Percentiles rank a stretch among this genome's conserved stretches.
These are phyloP conservation scores for Cryptus viduatorius DNA, from an alignment of 2,888 invertebrate species.

Conservation along the genomic window DNA sequence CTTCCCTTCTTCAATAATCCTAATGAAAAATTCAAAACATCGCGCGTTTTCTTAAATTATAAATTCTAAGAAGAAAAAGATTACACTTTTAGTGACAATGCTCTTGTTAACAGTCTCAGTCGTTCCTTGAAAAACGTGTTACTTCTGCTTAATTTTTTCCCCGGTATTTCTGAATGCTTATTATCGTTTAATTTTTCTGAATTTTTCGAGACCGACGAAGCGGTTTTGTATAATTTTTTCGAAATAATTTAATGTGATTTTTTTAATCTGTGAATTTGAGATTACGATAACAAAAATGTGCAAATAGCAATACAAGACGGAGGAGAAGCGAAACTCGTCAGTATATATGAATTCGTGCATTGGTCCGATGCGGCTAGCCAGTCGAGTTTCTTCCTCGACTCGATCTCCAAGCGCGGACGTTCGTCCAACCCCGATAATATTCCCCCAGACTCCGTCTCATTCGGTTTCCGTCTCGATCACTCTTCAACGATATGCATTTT, in stretches of 20 bases:
- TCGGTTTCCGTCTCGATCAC: not conserved
- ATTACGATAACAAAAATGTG: conserved; percentile 22
- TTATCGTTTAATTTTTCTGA: not conserved
- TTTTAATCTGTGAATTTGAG: not conserved
- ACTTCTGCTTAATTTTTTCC: no score
- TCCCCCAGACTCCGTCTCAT: conserved; percentile 5
- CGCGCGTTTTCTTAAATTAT: no score
- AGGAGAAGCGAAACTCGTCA: conserved; percentile 11
- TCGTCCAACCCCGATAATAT: conserved; percentile 38
- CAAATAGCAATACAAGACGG: conserved; percentile 35
- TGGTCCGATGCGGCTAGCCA: not conserved
- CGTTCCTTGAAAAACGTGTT: no score
- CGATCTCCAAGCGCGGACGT: conserved; percentile 28
- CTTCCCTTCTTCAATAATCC: no score
- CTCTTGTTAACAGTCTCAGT: no score
- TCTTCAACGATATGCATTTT: not conserved
- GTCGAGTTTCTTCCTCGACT: conserved; percentile 28
- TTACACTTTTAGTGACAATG: no score
- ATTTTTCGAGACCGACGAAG: not conserved
- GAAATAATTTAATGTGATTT: not conserved
- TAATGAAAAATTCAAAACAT: no score
- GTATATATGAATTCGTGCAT: not conserved
- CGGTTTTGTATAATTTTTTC: not conserved
- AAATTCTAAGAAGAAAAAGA: no score
- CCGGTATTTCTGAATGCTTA: no score